Evolutionary conservation across 2,113 vertebrate species (phyloP).

Genomic region (Calidris pugnax): DNA sequence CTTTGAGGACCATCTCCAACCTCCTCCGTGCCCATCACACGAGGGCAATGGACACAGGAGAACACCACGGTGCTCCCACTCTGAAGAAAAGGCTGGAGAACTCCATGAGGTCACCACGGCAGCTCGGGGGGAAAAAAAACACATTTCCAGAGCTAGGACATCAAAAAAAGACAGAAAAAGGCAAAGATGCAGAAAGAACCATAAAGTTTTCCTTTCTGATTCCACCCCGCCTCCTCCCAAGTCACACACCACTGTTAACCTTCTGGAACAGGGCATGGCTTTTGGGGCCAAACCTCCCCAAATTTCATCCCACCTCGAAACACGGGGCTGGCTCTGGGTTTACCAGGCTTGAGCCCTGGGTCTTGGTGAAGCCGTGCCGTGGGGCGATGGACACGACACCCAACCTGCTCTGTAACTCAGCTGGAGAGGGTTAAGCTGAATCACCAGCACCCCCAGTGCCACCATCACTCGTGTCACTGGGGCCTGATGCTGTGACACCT

Average conservation of each 20-base stretch:
- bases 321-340: neutral
- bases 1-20: neutral
- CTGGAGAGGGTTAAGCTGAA: fast-evolving
- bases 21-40: fast-evolving
- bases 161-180: neutral
- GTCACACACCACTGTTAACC: fast-evolving
- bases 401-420: fast-evolving
- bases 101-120: neutral
- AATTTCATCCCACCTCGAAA: fast-evolving
- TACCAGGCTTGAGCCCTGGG: neutral
- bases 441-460: fast-evolving
- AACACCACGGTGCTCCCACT: fast-evolving
- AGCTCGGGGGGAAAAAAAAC: neutral
- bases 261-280: fast-evolving
- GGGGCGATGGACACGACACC: fast-evolving
- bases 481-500: fast-evolving
- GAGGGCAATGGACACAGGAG: neutral
- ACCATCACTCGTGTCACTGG: fast-evolving
- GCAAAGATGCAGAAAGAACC: neutral
- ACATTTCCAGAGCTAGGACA: neutral
- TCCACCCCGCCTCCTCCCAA: too few species aligned
- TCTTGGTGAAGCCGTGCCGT: neutral
- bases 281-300: fast-evolving
- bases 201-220: fast-evolving
- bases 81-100: neutral